These are phyloP conservation scores for Poeciliopsis retropinna DNA, from an alignment of 2,113 vertebrate species.

Conservation along the genomic window DNA sequence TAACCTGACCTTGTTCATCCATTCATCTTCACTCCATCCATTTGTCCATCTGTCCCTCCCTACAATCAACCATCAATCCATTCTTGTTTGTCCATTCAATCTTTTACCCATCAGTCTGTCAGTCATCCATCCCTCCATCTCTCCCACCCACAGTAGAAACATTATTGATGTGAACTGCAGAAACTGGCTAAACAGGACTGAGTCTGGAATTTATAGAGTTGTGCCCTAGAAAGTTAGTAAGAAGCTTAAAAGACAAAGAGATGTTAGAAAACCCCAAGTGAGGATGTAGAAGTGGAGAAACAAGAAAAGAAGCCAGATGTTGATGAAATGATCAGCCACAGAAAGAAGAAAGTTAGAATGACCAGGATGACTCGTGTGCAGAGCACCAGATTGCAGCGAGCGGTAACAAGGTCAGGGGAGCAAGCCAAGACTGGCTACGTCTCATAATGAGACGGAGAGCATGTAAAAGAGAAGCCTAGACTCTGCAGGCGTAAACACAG, in stretches of 20 bases:
- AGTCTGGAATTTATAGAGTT: too few relatives aligned
- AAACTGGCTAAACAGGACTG: neutral
- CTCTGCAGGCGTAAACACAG: constrained; percentile 26
- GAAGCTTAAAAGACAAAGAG: too few relatives aligned
- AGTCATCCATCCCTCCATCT: too few relatives aligned
- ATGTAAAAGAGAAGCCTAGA: constrained; percentile 25
- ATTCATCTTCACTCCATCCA: too few relatives aligned
- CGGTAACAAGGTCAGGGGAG: constrained; percentile 35
- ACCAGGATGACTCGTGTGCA: constrained; percentile 1
- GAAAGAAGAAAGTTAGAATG: neutral
- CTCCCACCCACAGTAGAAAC: too few relatives aligned
- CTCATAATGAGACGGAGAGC: constrained; percentile 49
- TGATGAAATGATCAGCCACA: neutral
- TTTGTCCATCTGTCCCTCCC: too few relatives aligned
- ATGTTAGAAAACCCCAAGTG: neutral
- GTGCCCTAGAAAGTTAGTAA: too few relatives aligned
- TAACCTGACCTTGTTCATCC: too few relatives aligned
- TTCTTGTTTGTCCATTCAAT: too few relatives aligned
- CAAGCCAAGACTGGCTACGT: constrained; percentile 31
- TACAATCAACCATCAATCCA: too few relatives aligned
- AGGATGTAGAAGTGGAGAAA: neutral
- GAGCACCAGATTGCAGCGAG: constrained; percentile 37
- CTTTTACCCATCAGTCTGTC: too few relatives aligned
- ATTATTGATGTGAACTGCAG: neutral
- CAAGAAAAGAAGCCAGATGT: neutral